Evolutionary conservation across 2,797 vertebrate species (phyloP).

Genomic region (Urophycis tenuis): DNA sequence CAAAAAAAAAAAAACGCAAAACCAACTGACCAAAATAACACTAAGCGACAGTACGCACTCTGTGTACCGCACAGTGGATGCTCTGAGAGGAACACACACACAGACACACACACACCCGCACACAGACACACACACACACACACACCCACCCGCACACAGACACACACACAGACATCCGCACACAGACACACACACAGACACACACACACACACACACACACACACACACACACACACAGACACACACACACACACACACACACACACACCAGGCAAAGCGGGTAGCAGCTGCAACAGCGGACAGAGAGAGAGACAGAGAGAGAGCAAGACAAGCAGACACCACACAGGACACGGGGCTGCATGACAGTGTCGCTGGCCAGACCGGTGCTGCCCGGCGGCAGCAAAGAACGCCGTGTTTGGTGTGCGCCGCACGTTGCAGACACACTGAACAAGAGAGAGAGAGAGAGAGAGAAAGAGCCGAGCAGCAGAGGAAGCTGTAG

Average conservation of each 20-base stretch:
- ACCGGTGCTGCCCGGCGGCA: constrained; percentile 31
- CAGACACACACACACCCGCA: constrained; percentile 8
- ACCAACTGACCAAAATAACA: not conserved
- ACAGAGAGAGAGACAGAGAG: constrained; percentile 19
- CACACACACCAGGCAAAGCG: not conserved
- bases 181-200: constrained; percentile 41
- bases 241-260: constrained; percentile 10
- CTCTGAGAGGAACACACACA: constrained; percentile 40
- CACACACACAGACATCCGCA: constrained; percentile 1
- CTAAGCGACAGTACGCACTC: not conserved
- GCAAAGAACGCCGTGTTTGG: constrained; percentile 27
- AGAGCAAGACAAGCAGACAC: too few species aligned
- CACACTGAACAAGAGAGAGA: not conserved
- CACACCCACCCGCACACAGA: constrained; percentile 9
- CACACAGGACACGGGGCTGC: constrained; percentile 19
- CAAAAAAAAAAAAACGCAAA: not conserved
- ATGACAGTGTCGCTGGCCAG: constrained; percentile 6
- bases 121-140: not conserved
- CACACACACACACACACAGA: not conserved
- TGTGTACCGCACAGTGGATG: not conserved
- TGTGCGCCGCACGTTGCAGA: constrained; percentile 36
- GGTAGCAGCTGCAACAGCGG: constrained; percentile 29
- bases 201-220: constrained; percentile 10
- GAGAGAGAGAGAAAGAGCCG: too few species aligned
- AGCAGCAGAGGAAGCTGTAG: constrained; percentile 36